Evolutionary conservation across 64 coral and sea anemone genomes (phyloP).

Genomic region (Stylophora pistillata): DNA sequence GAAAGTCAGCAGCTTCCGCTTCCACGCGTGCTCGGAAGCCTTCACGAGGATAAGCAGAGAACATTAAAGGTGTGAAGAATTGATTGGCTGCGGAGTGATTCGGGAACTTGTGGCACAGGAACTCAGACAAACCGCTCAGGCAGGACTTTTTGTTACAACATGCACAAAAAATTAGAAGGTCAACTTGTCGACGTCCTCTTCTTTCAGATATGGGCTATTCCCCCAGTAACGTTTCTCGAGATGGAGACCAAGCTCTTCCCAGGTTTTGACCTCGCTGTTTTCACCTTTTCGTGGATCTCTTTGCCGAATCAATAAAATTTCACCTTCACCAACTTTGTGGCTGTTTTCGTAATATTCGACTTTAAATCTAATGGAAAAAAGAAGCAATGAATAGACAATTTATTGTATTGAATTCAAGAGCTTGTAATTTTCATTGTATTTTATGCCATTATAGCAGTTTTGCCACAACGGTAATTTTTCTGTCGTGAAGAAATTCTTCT

Average conservation of each 20-base stretch:
- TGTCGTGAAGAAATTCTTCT: too few species aligned
- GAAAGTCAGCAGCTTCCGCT: neutral
- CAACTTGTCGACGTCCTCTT: constrained; percentile 50
- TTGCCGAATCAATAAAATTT: constrained; percentile 58
- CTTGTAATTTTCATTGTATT: too few species aligned
- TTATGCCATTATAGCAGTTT: too few species aligned
- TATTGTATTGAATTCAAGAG: too few species aligned
- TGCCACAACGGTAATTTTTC: too few species aligned
- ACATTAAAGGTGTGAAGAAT: constrained; percentile 20
- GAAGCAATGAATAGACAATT: neutral
- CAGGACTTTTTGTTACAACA: constrained; percentile 43
- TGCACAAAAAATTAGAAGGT: constrained; percentile 70
- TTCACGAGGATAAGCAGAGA: neutral
- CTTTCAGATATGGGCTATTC: neutral
- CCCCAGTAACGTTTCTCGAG: neutral
- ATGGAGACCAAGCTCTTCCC: neutral
- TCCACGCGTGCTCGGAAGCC: constrained; percentile 22
- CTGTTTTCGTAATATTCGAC: constrained; percentile 63
- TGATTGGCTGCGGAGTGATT: constrained; percentile 46
- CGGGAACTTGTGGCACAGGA: constrained; percentile 51
- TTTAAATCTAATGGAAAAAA: constrained; percentile 34
- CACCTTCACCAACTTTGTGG: constrained; percentile 32
- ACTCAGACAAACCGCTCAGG: constrained; percentile 7
- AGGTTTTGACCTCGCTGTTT: neutral
- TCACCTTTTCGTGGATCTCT: constrained; percentile 41